Evolutionary conservation across 2,113 vertebrate genomes (phyloP), one percentile per base, ranked within the genome.

Genomic region (Perccottus glenii): DNA sequence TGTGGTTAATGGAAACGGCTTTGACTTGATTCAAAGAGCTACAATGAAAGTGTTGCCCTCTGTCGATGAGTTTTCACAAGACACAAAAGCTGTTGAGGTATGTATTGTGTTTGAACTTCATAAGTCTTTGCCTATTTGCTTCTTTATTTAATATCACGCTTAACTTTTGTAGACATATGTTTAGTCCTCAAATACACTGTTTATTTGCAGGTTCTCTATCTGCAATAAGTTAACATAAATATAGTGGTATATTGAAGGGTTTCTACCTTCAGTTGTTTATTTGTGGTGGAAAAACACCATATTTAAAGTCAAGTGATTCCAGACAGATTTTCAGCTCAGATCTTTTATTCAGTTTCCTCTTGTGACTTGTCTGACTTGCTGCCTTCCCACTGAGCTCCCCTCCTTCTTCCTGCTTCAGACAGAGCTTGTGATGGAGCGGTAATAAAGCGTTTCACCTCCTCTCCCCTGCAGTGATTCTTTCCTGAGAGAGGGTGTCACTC

Each of bases 1-100:
- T 61, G 87, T 77, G 7, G 92, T 97, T 55, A 78, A 64, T 0
- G 97, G 96, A 56, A 91, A 70, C 0, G 94, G 95, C 33, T 99
- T 98, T 60, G 88, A 93, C 62, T 89, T 95, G 63, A 94, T 97
- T 79, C 97, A 99, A 90, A 92, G 64, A 63, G 96, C 96, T 16
- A 83, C 87, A 0, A 91, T 99, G 92, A 92, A 89, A 68, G 94
- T 96, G 56, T 46, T 68, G 70, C 57, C 71, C 10, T 63, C 64
- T 33, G 1, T 57, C 27, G 86, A 91, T 0, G 85, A 91, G 12
- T 74, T 74, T 9, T 53, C 71, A 8, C 45, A 52, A 10, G 14
- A 68, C 5, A 10, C 35, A n/a, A 8, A 48, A 0, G 43, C 85
- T 6, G 55, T 46, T 0, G 80, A 88, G 87, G 92, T 92, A 9